Conservation (phyloP, 1,140 invertebrate genomes). For the Lerema accius region DNA sequence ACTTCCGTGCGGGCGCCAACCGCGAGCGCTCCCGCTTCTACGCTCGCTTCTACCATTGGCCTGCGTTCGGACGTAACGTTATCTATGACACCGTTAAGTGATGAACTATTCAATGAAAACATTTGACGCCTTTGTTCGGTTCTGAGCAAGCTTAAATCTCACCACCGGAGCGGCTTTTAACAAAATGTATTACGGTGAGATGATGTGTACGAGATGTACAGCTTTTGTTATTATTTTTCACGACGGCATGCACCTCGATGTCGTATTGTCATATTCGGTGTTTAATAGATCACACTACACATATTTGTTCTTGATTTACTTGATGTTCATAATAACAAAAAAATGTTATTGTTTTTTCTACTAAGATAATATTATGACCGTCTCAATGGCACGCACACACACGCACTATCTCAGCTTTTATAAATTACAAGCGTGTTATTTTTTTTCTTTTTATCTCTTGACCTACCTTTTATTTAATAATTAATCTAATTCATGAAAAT, state of each 20-base stretch:
- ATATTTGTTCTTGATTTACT: not conserved
- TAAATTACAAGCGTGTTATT: constrained; percentile 25
- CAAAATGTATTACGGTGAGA: constrained; percentile 81
- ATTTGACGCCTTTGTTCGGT: constrained; percentile 45
- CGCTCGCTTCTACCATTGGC: constrained; percentile 50
- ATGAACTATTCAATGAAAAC: constrained; percentile 69
- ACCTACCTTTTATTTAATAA: not conserved
- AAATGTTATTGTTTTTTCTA: not conserved
- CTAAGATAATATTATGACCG: constrained; percentile 3
- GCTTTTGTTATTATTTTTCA: constrained; percentile 69
- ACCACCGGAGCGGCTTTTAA: constrained; percentile 61
- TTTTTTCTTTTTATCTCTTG: not conserved
- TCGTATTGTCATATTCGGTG: constrained; percentile 48
- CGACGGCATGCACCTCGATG: constrained; percentile 65
- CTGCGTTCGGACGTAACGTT: constrained; percentile 39
- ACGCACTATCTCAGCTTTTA: constrained; percentile 36
- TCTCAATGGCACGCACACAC: constrained; percentile 60
- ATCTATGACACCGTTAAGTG: constrained; percentile 69
- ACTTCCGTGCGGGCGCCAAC: constrained; percentile 81
- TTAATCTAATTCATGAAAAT: too few species aligned
- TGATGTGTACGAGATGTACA: constrained; percentile 67
- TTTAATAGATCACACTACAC: constrained; percentile 6
- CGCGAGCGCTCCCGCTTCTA: constrained; percentile 62
- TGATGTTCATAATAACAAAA: not conserved
- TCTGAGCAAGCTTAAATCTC: constrained; percentile 58